These are phyloP conservation scores for Hypsibius dujardini DNA, from an alignment of 1,140 invertebrate species.

Conservation along the genomic window DNA sequence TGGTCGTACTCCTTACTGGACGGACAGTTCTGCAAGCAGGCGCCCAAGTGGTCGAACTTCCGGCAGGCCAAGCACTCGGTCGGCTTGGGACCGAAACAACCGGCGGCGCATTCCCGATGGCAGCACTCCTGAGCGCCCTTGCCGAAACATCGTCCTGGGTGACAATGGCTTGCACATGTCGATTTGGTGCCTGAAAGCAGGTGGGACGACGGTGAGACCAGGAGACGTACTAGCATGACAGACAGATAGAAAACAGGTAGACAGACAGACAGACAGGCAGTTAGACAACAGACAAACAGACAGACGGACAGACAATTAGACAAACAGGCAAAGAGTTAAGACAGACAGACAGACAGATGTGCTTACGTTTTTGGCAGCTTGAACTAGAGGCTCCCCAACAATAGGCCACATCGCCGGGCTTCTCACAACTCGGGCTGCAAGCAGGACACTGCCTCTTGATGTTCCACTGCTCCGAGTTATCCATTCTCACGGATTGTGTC, in stretches of 20 bases:
- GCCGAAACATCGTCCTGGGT: slow-evolving; percentile 76
- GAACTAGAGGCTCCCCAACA: background rate
- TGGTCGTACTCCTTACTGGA: slow-evolving; percentile 81
- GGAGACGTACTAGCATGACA: too few species aligned
- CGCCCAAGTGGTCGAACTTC: slow-evolving; percentile 84
- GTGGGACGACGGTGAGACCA: too few species aligned
- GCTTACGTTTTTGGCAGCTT: background rate
- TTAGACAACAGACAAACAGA: background rate
- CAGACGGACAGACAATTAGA: background rate
- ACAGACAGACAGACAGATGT: too few species aligned
- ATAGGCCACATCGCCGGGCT: slow-evolving; percentile 24
- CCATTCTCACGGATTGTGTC: background rate
- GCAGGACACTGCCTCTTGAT: background rate
- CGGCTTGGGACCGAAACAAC: slow-evolving; percentile 75
- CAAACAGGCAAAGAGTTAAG: too few species aligned
- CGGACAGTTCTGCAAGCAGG: slow-evolving; percentile 85
- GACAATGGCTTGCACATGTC: slow-evolving; percentile 79
- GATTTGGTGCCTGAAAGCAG: slow-evolving; percentile 44
- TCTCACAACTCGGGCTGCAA: background rate
- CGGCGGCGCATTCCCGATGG: slow-evolving; percentile 85
- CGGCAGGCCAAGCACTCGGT: slow-evolving; percentile 82
- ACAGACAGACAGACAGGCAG: too few species aligned
- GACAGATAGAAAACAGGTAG: too few species aligned
- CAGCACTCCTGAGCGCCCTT: slow-evolving; percentile 77
- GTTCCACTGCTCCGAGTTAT: background rate